Conservation (phyloP, 2,113 vertebrate genomes). For the Mirza zaza region DNA sequence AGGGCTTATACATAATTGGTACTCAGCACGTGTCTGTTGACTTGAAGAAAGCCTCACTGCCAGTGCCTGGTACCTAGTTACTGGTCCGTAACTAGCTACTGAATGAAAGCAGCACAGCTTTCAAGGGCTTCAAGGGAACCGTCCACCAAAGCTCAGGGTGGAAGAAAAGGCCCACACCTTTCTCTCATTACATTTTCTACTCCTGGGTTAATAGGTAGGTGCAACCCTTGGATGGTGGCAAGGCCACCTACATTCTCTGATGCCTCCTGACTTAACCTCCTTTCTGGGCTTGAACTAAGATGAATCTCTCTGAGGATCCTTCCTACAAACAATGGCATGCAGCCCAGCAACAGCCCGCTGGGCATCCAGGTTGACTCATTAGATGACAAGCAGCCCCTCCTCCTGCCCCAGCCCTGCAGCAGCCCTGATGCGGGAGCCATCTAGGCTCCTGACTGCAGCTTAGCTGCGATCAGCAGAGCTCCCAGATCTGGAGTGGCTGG, state of each 20-base stretch:
- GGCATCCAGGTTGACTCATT: neutral
- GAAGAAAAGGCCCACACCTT: neutral
- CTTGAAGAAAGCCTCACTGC: neutral
- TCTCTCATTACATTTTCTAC: neutral
- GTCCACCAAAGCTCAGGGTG: neutral
- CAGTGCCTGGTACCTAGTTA: neutral
- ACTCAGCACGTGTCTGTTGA: neutral
- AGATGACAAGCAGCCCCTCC: neutral
- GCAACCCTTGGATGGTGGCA: neutral
- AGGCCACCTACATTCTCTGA: neutral
- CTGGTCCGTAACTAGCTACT: neutral
- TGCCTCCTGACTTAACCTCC: neutral
- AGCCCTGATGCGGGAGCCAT: neutral
- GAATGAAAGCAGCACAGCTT: neutral
- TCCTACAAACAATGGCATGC: neutral
- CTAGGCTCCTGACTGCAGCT: neutral
- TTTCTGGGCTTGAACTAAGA: neutral
- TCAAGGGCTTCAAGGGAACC: neutral
- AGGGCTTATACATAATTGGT: neutral
- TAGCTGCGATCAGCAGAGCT: slow-evolving; percentile 29
- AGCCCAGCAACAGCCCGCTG: neutral
- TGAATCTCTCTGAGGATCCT: neutral
- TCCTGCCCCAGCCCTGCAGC: neutral
- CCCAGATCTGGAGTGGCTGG: neutral
- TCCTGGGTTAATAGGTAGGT: neutral